A percentile compares a stretch with the other conserved stretches of the same genome.
These are phyloP conservation scores for Caenorhabditis sp. DNA, from an alignment of 2,888 invertebrate species.

Conservation along the genomic window DNA sequence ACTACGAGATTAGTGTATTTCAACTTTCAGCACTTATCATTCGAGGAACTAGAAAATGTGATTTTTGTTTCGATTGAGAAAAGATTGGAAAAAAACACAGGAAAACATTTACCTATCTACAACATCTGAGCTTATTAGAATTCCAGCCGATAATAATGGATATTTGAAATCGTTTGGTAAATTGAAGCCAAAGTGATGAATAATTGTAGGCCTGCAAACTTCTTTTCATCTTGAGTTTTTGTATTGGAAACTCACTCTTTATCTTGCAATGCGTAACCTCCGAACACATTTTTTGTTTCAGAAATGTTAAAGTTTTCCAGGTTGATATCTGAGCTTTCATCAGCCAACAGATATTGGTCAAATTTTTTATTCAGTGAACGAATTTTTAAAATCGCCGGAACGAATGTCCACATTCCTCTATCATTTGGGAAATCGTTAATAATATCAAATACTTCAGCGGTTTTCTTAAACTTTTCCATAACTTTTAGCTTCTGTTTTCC, in stretches of 20 bases:
- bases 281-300: conserved; percentile 8
- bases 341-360: conserved; percentile 22
- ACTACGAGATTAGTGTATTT: too few species aligned
- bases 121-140: not conserved
- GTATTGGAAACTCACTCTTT: conserved; percentile 73
- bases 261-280: conserved; percentile 53
- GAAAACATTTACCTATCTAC: not conserved
- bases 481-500: not conserved
- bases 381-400: conserved; percentile 19
- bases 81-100: too few species aligned
- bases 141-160: conserved; percentile 24
- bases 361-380: not conserved
- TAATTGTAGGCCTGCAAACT: conserved; percentile 81
- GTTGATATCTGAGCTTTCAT: conserved; percentile 20
- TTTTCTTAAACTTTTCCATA: not conserved
- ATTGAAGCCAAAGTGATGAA: conserved; percentile 83
- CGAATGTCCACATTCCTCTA: conserved; percentile 32
- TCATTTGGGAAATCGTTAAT: conserved; percentile 11
- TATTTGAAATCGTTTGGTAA: conserved; percentile 71
- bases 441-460: conserved; percentile 19
- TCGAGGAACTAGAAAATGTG: too few species aligned
- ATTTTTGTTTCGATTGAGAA: too few species aligned
- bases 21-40: too few species aligned
- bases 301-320: conserved; percentile 7
- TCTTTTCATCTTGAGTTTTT: not conserved